Conservation (phyloP, 2,797 vertebrate species). For the Channallabes apus region DNA sequence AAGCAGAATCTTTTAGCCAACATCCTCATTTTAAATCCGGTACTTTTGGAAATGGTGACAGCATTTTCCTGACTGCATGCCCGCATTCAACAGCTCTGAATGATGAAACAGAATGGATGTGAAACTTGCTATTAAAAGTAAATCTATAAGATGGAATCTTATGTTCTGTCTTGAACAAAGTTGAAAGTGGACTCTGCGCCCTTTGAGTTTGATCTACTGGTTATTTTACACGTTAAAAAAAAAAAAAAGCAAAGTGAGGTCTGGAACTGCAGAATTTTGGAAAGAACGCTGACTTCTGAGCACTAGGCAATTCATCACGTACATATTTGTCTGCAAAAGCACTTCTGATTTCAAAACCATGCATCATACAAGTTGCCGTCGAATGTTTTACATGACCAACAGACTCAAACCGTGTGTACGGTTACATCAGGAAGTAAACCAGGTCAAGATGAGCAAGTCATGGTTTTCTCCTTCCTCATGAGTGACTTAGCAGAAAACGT, state of each 20-base stretch:
- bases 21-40: constrained; percentile 35
- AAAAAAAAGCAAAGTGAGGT: background rate
- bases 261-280: background rate
- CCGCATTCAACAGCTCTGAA: constrained; percentile 7
- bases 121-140: background rate
- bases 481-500: constrained; percentile 1
- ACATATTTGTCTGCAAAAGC: background rate
- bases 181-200: background rate
- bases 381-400: background rate
- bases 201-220: background rate
- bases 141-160: background rate
- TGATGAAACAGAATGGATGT: background rate
- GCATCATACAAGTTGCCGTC: background rate
- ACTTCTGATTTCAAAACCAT: background rate
- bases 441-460: background rate
- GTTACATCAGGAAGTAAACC: background rate
- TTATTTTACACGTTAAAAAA: background rate
- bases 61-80: constrained; percentile 48
- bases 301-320: background rate
- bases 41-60: constrained; percentile 47
- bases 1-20: constrained; percentile 23
- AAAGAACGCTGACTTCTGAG: background rate
- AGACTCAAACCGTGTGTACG: background rate
- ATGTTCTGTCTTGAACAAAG: background rate
- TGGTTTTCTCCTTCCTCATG: constrained; percentile 5